Conservation (phyloP, 2,113 vertebrate species). For the Murina feae region DNA sequence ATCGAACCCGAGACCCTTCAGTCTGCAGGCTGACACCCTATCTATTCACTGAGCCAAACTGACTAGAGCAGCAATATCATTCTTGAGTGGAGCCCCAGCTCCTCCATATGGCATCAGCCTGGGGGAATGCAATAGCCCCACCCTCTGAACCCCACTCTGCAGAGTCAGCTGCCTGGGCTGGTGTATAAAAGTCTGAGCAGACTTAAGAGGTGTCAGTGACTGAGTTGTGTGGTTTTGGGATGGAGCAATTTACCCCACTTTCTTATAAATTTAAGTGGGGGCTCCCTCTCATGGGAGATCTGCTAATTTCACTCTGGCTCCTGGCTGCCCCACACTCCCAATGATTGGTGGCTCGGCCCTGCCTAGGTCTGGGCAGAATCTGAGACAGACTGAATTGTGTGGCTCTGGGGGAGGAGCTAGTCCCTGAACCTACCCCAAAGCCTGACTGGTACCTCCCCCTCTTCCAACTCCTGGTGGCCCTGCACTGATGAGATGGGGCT, state of each 20-base stretch:
- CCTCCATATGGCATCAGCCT: neutral
- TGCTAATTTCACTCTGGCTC: neutral
- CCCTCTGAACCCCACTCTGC: neutral
- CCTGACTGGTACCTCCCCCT: neutral
- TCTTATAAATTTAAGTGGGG: neutral
- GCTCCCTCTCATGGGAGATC: neutral
- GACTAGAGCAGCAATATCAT: too few relatives aligned
- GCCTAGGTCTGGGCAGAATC: neutral
- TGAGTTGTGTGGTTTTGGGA: neutral
- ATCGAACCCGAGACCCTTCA: too few relatives aligned
- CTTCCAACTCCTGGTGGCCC: neutral
- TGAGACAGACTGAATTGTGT: neutral
- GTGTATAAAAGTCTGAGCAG: neutral
- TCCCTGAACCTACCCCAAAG: neutral
- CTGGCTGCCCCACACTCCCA: neutral
- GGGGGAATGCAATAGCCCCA: neutral
- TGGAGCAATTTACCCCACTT: neutral
- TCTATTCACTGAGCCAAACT: too few relatives aligned
- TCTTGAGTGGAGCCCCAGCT: neutral
- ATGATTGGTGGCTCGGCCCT: neutral
- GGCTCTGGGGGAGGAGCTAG: neutral
- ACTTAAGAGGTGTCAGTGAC: neutral
- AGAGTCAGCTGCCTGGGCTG: neutral
- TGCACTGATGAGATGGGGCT: neutral
- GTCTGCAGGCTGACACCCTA: too few relatives aligned